phyloP scores from a whole-genome alignment of 2,113 vertebrate species.

The Coturnix japonica region DNA sequence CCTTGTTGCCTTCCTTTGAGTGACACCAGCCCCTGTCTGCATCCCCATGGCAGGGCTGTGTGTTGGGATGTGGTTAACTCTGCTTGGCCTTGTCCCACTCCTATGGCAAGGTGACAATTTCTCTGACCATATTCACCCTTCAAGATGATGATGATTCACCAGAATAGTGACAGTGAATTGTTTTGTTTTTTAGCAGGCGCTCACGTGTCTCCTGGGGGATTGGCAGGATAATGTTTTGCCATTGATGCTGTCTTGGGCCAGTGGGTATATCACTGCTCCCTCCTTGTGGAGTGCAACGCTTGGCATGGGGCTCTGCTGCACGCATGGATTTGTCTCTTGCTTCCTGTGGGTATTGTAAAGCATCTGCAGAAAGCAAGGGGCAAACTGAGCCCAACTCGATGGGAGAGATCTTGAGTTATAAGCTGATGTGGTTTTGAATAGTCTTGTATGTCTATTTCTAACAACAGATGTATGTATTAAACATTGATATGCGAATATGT shows the following conservation, averaged over 20 bases:
- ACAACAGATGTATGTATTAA: fast-evolving
- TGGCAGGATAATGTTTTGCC: constrained; percentile 39
- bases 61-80: background rate
- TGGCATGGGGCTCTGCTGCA: background rate
- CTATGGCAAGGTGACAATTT: background rate
- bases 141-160: background rate
- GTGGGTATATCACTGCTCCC: background rate
- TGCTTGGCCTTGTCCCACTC: background rate
- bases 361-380: background rate
- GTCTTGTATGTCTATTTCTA: background rate
- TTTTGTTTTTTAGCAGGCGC: constrained; percentile 2
- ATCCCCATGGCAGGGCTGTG: background rate
- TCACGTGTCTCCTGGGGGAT: constrained; percentile 22
- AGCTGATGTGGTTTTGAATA: background rate
- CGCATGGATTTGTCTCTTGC: background rate
- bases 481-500: background rate
- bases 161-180: background rate
- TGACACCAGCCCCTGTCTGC: background rate
- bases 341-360: background rate
- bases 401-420: background rate
- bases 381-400: background rate
- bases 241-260: constrained; percentile 40
- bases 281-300: background rate
- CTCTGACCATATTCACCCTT: background rate
- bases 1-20: background rate